Conservation (phyloP, 2,797 vertebrate species). For the Masticophis lateralis region DNA sequence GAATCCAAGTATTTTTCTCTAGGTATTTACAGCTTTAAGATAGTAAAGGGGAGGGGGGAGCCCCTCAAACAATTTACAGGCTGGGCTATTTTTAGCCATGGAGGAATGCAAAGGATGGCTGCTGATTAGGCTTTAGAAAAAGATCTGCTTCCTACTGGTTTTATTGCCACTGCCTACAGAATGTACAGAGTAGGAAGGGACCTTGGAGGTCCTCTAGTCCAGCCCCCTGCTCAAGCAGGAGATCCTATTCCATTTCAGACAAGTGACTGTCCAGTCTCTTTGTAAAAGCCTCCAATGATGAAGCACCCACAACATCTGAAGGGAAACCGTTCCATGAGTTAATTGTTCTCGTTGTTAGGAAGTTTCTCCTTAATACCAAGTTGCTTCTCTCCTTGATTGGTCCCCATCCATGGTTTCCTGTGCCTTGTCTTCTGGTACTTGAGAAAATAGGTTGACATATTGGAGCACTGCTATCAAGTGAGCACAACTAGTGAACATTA, state of each 20-base stretch:
- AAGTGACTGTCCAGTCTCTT: background rate
- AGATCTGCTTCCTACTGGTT: background rate
- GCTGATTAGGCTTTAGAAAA: background rate
- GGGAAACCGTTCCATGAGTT: background rate
- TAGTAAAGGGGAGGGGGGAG: no score
- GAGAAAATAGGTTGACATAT: background rate
- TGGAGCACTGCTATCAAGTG: background rate
- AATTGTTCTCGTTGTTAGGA: background rate
- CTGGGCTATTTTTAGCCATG: conserved; percentile 10
- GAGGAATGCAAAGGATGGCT: background rate
- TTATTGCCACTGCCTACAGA: background rate
- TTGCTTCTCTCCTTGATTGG: background rate
- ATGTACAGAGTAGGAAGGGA: background rate
- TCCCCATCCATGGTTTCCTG: background rate
- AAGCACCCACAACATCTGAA: background rate
- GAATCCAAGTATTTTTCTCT: background rate
- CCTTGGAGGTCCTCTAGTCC: background rate
- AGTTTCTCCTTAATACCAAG: background rate
- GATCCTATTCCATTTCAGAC: background rate
- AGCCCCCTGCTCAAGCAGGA: background rate
- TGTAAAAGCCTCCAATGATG: background rate
- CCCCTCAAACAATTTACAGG: background rate
- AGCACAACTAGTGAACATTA: no score
- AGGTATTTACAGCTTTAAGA: conserved; percentile 7
- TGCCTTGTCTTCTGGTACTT: background rate